A percentile compares a stretch with the other conserved stretches of the same genome.
These are phyloP conservation scores for Pempheris klunzingeri DNA, from an alignment of 2,797 vertebrate genomes.

Conservation along the genomic window DNA sequence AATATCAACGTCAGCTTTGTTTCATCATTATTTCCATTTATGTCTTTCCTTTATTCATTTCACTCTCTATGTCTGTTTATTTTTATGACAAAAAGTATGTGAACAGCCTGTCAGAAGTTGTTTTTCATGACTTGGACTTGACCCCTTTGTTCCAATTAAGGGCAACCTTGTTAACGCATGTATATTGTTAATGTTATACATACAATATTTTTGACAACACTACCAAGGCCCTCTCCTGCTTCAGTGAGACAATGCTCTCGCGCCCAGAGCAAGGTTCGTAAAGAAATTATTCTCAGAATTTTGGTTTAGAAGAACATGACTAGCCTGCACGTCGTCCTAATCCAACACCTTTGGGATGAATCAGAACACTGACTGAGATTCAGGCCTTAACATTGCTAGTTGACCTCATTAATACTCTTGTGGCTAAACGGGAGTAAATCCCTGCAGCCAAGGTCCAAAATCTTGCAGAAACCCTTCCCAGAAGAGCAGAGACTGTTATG, in stretches of 20 bases:
- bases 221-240: background rate
- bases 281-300: background rate
- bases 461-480: constrained; percentile 7
- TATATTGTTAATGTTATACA: background rate
- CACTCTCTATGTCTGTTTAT: no score
- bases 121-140: background rate
- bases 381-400: constrained; percentile 1
- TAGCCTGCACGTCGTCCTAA: background rate
- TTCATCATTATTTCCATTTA: background rate
- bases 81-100: background rate
- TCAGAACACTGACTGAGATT: background rate
- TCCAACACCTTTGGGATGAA: constrained; percentile 21
- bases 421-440: constrained; percentile 7
- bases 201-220: background rate
- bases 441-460: constrained; percentile 3
- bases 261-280: background rate
- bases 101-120: background rate
- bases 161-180: no score
- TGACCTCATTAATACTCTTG: background rate
- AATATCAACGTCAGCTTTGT: background rate
- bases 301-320: background rate
- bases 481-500: constrained; percentile 13
- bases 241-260: background rate
- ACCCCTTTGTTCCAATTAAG: background rate
- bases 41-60: background rate